These are phyloP conservation scores for Oreotrochilus melanogaster DNA, from an alignment of 2,113 vertebrate species.

Conservation along the genomic window DNA sequence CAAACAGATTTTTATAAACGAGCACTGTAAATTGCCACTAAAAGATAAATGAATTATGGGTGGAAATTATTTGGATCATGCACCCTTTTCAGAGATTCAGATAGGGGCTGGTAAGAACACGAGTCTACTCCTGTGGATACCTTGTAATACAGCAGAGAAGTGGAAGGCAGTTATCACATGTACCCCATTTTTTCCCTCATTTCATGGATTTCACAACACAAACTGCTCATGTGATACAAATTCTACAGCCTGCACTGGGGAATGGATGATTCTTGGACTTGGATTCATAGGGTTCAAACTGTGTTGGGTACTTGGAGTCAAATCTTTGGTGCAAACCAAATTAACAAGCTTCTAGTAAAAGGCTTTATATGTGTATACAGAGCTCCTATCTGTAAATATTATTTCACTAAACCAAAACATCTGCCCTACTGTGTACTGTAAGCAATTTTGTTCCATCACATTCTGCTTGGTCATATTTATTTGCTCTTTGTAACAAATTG, in stretches of 20 bases:
- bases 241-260: background rate
- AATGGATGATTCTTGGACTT: background rate
- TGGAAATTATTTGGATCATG: background rate
- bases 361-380: background rate
- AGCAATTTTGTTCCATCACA: background rate
- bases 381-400: conserved; percentile 41
- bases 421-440: background rate
- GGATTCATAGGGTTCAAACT: background rate
- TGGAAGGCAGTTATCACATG: background rate
- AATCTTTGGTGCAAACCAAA: background rate
- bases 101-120: background rate
- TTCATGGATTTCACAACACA: background rate
- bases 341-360: conserved; percentile 28
- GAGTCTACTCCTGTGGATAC: background rate
- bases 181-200: background rate
- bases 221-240: background rate
- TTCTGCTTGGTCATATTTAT: background rate
- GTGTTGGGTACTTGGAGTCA: background rate
- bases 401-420: conserved; percentile 20
- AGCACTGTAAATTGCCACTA: conserved; percentile 13
- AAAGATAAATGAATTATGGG: conserved; percentile 29
- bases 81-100: background rate
- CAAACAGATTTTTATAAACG: conserved; percentile 42
- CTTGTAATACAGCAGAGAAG: background rate
- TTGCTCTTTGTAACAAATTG: background rate